These are phyloP conservation scores for Hololepta plana DNA, from an alignment of 2,888 invertebrate genomes.

Conservation along the genomic window DNA sequence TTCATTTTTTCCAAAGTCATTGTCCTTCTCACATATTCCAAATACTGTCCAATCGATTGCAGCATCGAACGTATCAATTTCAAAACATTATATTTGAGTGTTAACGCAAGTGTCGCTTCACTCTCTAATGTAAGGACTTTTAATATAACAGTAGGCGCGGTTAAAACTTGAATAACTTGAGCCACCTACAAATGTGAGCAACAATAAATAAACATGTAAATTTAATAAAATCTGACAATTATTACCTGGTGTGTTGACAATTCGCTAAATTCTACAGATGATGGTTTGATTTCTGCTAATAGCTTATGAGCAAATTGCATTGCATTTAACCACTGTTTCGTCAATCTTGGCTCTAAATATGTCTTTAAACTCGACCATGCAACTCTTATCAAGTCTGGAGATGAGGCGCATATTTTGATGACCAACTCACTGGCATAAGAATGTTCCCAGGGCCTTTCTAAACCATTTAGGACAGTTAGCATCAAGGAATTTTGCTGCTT, in stretches of 20 bases:
- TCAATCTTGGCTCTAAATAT: constrained; percentile 39
- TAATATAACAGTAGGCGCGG: constrained; percentile 18
- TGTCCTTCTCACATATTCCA: constrained; percentile 3
- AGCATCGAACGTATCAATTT: constrained; percentile 15
- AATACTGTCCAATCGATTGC: constrained; percentile 12
- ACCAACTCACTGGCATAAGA: constrained; percentile 43
- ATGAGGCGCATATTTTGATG: constrained; percentile 41
- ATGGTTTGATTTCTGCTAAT: constrained; percentile 29
- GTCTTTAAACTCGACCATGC: constrained; percentile 39
- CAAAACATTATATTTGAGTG: constrained; percentile 30
- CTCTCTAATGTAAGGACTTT: constrained; percentile 16
- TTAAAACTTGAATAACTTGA: constrained; percentile 18
- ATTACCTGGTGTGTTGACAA: constrained; percentile 33
- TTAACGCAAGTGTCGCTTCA: constrained; percentile 12
- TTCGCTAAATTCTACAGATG: constrained; percentile 28
- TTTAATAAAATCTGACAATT: neutral
- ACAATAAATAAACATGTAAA: neutral
- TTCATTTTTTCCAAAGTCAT: constrained; percentile 6
- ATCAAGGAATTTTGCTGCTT: constrained; percentile 39
- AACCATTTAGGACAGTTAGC: constrained; percentile 40
- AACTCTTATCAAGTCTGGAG: constrained; percentile 53
- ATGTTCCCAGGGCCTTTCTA: constrained; percentile 53
- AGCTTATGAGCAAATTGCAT: constrained; percentile 30
- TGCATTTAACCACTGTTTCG: constrained; percentile 34
- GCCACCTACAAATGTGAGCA: constrained; percentile 15